Percentiles rank a stretch among this genome's conserved stretches.
phyloP scores from a whole-genome alignment of 2,797 vertebrate species.

The Somateria mollissima region DNA sequence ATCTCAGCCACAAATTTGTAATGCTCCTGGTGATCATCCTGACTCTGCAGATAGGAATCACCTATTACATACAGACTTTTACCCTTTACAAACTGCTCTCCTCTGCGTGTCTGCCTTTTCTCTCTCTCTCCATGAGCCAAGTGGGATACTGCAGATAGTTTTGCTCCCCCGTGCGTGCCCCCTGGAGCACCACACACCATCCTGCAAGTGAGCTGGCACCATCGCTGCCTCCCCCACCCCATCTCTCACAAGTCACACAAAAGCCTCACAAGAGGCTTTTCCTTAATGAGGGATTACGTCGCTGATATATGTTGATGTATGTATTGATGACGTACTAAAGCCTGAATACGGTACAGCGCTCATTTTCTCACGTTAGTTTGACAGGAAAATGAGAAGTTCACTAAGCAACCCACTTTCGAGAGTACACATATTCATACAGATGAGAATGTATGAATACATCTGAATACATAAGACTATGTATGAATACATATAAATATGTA shows the following conservation, averaged over 20 bases:
- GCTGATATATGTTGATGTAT: background rate
- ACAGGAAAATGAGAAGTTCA: background rate
- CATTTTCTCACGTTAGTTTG: background rate
- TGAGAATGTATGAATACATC: no score
- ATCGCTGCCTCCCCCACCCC: background rate
- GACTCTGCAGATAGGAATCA: background rate
- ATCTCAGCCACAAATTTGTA: background rate
- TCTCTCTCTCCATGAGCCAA: background rate
- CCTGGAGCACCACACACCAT: background rate
- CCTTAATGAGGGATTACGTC: background rate
- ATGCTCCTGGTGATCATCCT: background rate
- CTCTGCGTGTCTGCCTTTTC: background rate
- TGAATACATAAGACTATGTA: no score
- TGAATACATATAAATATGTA: background rate
- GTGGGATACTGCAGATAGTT: background rate
- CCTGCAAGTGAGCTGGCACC: background rate
- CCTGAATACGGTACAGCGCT: background rate
- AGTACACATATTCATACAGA: background rate
- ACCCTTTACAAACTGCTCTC: background rate
- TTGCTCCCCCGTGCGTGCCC: background rate
- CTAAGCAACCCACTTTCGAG: background rate
- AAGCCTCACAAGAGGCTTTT: background rate
- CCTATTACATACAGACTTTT: background rate
- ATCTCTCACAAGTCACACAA: background rate
- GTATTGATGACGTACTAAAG: background rate